These are phyloP conservation scores for Hemicrepidius hirtus DNA, from an alignment of 2,888 invertebrate genomes.

Conservation along the genomic window DNA sequence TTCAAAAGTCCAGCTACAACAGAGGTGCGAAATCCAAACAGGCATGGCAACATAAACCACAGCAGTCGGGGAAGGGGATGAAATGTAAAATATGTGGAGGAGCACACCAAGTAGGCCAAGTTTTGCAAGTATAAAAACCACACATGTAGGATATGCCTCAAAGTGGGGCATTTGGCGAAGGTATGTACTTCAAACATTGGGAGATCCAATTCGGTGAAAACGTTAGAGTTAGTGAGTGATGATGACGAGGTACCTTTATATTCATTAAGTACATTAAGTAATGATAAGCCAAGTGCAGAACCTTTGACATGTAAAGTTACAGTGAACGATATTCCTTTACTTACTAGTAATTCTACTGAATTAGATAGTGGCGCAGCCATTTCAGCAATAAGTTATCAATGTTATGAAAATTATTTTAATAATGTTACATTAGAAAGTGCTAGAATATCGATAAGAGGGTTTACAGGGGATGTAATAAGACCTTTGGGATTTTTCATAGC, in stretches of 20 bases:
- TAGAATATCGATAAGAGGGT: slow-evolving; percentile 15
- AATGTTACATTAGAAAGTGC: slow-evolving; percentile 20
- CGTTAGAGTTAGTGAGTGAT: background rate
- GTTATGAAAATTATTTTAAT: slow-evolving; percentile 35
- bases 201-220: slow-evolving; percentile 1
- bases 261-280: background rate
- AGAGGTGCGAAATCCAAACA: background rate
- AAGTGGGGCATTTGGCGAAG: slow-evolving; percentile 34
- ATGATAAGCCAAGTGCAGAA: background rate
- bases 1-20: background rate
- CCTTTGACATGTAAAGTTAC: slow-evolving; percentile 21
- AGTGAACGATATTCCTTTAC: slow-evolving; percentile 20
- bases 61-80: slow-evolving; percentile 11
- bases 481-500: slow-evolving; percentile 27
- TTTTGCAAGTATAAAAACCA: slow-evolving; percentile 46
- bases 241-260: background rate
- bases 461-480: slow-evolving; percentile 14
- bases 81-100: slow-evolving; percentile 38
- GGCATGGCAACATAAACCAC: too few species aligned
- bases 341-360: slow-evolving; percentile 37
- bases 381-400: slow-evolving; percentile 12
- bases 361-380: slow-evolving; percentile 37
- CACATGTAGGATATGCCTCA: slow-evolving; percentile 39
- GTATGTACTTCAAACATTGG: slow-evolving; percentile 17
- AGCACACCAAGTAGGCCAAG: background rate